Percentiles rank a stretch among this genome's conserved stretches.
phyloP scores from a whole-genome alignment of 1,140 invertebrate species.

The Papilio machaon region DNA sequence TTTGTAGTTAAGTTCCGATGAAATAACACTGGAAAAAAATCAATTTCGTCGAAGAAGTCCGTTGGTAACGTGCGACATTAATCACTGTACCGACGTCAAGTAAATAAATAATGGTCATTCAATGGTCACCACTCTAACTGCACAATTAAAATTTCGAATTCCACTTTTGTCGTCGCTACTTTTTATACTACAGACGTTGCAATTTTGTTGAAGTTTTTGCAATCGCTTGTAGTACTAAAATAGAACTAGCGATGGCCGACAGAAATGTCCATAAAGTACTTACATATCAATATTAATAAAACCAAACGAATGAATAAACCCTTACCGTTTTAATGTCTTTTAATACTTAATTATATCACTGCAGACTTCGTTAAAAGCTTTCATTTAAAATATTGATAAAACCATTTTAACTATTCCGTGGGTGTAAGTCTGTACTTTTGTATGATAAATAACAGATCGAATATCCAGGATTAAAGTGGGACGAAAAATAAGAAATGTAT shows the following conservation, averaged over 20 bases:
- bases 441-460: neutral
- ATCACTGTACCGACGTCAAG: conserved; percentile 34
- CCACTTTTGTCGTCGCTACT: conserved; percentile 47
- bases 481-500: neutral
- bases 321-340: neutral
- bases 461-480: neutral
- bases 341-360: neutral
- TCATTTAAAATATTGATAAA: conserved; percentile 15
- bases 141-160: conserved; percentile 60
- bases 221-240: conserved; percentile 49
- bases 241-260: conserved; percentile 44
- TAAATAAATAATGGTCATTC: conserved; percentile 35
- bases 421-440: conserved; percentile 4
- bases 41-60: conserved; percentile 37
- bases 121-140: conserved; percentile 40
- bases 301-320: neutral
- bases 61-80: conserved; percentile 29
- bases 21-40: conserved; percentile 34
- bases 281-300: conserved; percentile 8
- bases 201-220: conserved; percentile 55
- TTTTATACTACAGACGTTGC: conserved; percentile 44
- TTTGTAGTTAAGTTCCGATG: conserved; percentile 31
- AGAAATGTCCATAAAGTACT: conserved; percentile 49
- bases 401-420: neutral
- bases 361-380: conserved; percentile 11